Evolutionary conservation across 2,888 invertebrate genomes (phyloP).

Genomic region (Acanthoscelides obtectus): DNA sequence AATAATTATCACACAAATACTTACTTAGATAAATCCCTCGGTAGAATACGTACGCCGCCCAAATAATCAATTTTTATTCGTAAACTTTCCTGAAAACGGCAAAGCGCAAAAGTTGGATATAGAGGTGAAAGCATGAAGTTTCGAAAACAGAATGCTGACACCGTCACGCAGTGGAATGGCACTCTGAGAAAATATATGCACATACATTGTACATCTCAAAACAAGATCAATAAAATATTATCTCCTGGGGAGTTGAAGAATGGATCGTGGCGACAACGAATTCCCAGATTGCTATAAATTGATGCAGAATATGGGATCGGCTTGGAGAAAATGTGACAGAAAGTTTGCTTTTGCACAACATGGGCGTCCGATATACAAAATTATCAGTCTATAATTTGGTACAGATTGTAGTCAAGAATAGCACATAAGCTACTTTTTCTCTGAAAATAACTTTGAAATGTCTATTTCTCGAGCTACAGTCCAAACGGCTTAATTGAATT

Average conservation of each 20-base stretch:
- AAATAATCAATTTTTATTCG: not conserved
- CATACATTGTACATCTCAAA: not conserved
- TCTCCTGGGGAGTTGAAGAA: not conserved
- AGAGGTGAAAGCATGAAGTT: not conserved
- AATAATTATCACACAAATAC: too few species aligned
- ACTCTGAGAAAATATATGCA: not conserved
- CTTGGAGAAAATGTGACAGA: not conserved
- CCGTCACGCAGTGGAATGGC: not conserved
- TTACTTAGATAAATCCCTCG: too few species aligned
- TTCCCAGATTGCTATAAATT: not conserved
- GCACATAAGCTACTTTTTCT: too few species aligned
- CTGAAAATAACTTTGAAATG: too few species aligned
- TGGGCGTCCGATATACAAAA: not conserved
- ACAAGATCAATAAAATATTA: not conserved
- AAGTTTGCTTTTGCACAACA: not conserved
- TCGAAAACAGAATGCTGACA: not conserved
- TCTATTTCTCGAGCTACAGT: too few species aligned
- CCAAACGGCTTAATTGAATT: too few species aligned
- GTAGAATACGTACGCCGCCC: too few species aligned
- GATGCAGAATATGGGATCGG: not conserved
- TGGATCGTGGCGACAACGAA: not conserved
- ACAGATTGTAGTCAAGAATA: too few species aligned
- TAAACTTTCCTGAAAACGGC: not conserved
- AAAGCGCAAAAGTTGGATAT: not conserved
- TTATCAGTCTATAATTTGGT: too few species aligned